phyloP scores from a whole-genome alignment of 2,888 invertebrate genomes.

The Spatulosminthurus flaviceps region DNA sequence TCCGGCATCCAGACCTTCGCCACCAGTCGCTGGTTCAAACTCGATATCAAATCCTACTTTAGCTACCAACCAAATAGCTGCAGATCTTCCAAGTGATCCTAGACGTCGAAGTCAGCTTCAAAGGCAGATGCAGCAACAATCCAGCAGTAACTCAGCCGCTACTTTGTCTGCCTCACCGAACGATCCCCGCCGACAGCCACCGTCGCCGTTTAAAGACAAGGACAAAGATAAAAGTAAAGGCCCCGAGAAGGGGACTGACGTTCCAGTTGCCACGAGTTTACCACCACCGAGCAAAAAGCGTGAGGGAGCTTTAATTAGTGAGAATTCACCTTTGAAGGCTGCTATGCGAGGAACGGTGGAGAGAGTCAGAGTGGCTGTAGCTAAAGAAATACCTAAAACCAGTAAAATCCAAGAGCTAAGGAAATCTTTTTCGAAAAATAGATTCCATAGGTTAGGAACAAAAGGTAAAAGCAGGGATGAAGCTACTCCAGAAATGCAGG shows the following conservation, averaged over 20 bases:
- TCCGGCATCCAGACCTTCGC: neutral
- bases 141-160: neutral
- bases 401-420: constrained; percentile 44
- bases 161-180: neutral
- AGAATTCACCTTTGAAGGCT: neutral
- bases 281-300: neutral
- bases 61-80: constrained; percentile 51
- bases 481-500: neutral
- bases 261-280: too few species aligned
- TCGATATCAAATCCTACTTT: constrained; percentile 36
- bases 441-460: constrained; percentile 25
- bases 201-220: constrained; percentile 7
- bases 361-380: constrained; percentile 23
- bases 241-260: neutral
- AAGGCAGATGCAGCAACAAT: constrained; percentile 32
- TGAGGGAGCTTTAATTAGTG: neutral
- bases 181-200: constrained; percentile 6
- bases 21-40: constrained; percentile 33
- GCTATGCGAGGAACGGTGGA: neutral
- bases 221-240: neutral
- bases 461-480: constrained; percentile 33
- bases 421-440: constrained; percentile 27
- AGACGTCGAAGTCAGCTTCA: constrained; percentile 35
- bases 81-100: constrained; percentile 48
- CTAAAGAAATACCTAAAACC: constrained; percentile 36